A percentile compares a stretch with the other conserved stretches of the same genome.
Evolutionary conservation across 2,797 vertebrate species (phyloP).

Genomic region (Sebastes oblongus): DNA sequence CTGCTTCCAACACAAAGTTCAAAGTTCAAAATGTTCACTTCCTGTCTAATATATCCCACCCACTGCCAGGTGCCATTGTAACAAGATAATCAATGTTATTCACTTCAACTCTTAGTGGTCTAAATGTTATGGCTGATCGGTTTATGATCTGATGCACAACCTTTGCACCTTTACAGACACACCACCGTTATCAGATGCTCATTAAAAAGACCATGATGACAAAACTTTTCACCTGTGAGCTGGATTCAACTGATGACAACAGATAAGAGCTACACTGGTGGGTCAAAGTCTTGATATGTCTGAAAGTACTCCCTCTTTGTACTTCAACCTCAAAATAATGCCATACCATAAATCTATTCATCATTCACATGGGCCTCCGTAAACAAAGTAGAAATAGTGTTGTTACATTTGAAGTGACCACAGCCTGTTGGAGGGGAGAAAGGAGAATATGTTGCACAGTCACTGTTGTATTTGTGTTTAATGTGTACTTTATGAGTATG

Average conservation of each 20-base stretch:
- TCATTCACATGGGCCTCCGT: background rate
- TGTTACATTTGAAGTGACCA: background rate
- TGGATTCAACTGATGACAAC: constrained; percentile 8
- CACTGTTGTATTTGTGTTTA: background rate
- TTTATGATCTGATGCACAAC: background rate
- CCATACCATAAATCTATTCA: background rate
- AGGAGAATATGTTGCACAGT: background rate
- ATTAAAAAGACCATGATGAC: background rate
- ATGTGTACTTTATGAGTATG: constrained; percentile 1
- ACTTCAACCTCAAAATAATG: constrained; percentile 51
- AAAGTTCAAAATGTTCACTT: too few relatives aligned
- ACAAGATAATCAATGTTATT: too few relatives aligned
- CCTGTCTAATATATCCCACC: too few relatives aligned
- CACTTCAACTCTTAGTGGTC: too few relatives aligned
- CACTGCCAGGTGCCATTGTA: too few relatives aligned
- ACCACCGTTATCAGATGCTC: background rate
- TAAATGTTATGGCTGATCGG: too few relatives aligned
- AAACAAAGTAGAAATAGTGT: background rate
- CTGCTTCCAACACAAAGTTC: too few relatives aligned
- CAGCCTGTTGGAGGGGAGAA: background rate
- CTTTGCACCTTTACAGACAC: background rate
- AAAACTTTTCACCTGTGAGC: constrained; percentile 6
- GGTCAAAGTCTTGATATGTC: constrained; percentile 45
- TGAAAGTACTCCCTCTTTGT: constrained; percentile 17
- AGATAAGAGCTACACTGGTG: constrained; percentile 16